Conservation (phyloP, 1,140 invertebrate species). For the Papilio machaon region DNA sequence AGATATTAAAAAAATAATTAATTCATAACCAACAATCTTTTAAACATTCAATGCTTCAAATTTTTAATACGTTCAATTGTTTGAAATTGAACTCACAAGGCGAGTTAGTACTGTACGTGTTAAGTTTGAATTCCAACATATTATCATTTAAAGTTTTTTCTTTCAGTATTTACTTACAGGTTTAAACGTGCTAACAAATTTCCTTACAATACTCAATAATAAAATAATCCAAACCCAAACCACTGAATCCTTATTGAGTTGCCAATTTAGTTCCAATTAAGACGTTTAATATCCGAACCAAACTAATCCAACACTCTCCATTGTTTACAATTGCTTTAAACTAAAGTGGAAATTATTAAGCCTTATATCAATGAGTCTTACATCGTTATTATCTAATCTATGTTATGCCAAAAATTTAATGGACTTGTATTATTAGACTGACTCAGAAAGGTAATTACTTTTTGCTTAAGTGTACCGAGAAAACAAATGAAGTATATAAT, state of each 20-base stretch:
- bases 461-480: no score
- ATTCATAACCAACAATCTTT: no score
- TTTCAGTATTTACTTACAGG: no score
- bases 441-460: no score
- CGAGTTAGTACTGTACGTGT: no score
- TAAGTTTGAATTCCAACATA: no score
- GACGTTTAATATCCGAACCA: background rate
- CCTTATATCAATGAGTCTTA: background rate
- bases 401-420: background rate
- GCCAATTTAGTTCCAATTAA: slow-evolving; percentile 12
- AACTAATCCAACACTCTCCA: background rate
- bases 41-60: no score
- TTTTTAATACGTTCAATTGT: no score
- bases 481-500: no score
- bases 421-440: background rate
- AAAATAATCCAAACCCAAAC: background rate
- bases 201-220: background rate
- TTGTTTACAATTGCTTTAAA: slow-evolving; percentile 7
- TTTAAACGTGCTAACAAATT: background rate
- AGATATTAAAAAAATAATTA: background rate
- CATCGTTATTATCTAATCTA: background rate
- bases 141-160: no score
- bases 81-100: no score
- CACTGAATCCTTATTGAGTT: background rate
- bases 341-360: background rate